Percentiles rank a stretch among this genome's conserved stretches.
Conservation (phyloP, 2,888 invertebrate species). For the Oxycera nigricornis region DNA sequence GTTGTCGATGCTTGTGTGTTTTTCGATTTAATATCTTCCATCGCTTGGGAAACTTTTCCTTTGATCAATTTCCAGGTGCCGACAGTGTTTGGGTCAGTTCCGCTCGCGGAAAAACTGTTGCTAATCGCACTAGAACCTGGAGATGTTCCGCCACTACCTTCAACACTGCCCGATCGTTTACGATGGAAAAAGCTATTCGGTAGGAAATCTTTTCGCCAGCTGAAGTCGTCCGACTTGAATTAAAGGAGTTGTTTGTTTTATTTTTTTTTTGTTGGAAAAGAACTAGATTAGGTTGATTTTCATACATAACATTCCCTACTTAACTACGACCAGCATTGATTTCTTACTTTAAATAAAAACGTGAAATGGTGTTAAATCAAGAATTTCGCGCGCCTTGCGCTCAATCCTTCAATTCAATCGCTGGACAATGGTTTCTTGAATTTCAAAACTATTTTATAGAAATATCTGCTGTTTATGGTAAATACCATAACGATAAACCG, state of each 20-base stretch:
- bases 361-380: no score
- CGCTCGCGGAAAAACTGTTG: constrained; percentile 50
- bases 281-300: no score
- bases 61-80: constrained; percentile 62
- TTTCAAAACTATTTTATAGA: background rate
- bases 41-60: constrained; percentile 60
- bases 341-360: no score
- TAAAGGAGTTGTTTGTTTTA: no score
- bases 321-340: no score
- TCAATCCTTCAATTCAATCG: no score
- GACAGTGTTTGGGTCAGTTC: constrained; percentile 52
- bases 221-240: constrained; percentile 45
- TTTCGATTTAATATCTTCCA: constrained; percentile 61
- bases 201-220: constrained; percentile 45
- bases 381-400: no score
- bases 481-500: no score
- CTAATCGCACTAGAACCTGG: constrained; percentile 53
- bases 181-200: constrained; percentile 44
- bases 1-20: constrained; percentile 49
- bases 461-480: no score
- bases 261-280: background rate
- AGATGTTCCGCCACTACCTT: constrained; percentile 52
- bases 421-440: background rate
- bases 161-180: constrained; percentile 58
- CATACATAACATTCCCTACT: no score